phyloP scores from a whole-genome alignment of 1,140 invertebrate species.

The Hetaerina americana region DNA sequence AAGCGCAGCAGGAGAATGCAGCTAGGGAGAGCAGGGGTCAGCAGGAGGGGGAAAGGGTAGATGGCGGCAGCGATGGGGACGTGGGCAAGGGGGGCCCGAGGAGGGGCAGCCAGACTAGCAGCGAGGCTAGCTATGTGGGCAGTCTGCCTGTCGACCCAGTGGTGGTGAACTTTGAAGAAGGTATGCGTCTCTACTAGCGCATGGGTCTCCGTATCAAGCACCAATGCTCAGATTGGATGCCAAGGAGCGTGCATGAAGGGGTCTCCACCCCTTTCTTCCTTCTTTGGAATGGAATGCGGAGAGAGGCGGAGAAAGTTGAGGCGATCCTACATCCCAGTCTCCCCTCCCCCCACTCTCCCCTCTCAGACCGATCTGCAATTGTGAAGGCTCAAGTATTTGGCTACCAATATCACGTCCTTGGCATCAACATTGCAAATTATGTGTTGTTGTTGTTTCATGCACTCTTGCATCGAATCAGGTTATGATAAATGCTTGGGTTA shows the following conservation, averaged over 20 bases:
- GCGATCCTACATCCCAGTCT: too few relatives aligned
- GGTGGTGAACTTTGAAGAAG: conserved; percentile 63
- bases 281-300: background rate
- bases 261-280: background rate
- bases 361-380: background rate
- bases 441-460: too few relatives aligned
- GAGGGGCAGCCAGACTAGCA: conserved; percentile 21
- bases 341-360: background rate
- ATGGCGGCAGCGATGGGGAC: background rate
- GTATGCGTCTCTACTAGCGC: conserved; percentile 62
- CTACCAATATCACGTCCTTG: too few relatives aligned
- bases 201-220: conserved; percentile 21
- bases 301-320: background rate
- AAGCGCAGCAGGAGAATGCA: background rate
- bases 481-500: background rate
- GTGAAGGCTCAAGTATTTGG: too few relatives aligned
- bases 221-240: background rate
- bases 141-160: conserved; percentile 44
- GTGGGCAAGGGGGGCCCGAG: background rate
- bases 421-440: too few relatives aligned
- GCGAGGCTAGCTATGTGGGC: conserved; percentile 29
- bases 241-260: background rate
- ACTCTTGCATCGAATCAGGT: background rate
- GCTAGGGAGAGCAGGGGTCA: background rate
- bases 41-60: background rate